Evolutionary conservation across 2,113 vertebrate genomes (phyloP).

Genomic region (Tylochromis polylepis): DNA sequence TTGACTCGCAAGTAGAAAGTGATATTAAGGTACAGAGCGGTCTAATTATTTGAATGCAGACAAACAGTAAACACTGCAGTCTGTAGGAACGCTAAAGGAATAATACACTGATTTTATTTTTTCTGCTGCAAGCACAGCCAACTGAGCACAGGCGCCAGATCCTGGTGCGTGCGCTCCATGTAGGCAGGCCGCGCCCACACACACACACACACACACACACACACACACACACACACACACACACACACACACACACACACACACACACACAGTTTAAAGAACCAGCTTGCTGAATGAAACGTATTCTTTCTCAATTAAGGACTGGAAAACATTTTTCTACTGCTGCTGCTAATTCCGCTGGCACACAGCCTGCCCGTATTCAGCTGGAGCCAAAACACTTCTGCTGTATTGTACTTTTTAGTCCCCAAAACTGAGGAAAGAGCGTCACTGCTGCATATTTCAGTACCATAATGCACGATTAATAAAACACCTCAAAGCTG

Average conservation of each 20-base stretch:
- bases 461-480: neutral
- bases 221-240: neutral
- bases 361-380: constrained; percentile 13
- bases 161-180: constrained; percentile 36
- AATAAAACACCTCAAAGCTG: neutral
- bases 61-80: neutral
- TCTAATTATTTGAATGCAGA: neutral
- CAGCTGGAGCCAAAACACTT: constrained; percentile 20
- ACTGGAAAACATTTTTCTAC: constrained; percentile 34
- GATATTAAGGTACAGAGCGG: neutral
- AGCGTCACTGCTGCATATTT: neutral
- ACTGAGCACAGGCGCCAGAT: constrained; percentile 59
- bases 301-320: constrained; percentile 62
- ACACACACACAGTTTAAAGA: constrained; percentile 28
- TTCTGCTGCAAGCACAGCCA: constrained; percentile 15
- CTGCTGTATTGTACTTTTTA: neutral
- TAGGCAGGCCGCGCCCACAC: constrained; percentile 7
- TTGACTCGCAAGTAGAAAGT: neutral
- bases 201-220: neutral
- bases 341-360: constrained; percentile 43
- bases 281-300: constrained; percentile 54
- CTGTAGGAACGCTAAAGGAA: neutral
- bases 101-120: neutral
- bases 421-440: neutral
- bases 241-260: neutral